Evolutionary conservation across 2,888 invertebrate genomes (phyloP), one percentile per base, ranked within the genome.

Genomic region (Drosophila incognita): DNA sequence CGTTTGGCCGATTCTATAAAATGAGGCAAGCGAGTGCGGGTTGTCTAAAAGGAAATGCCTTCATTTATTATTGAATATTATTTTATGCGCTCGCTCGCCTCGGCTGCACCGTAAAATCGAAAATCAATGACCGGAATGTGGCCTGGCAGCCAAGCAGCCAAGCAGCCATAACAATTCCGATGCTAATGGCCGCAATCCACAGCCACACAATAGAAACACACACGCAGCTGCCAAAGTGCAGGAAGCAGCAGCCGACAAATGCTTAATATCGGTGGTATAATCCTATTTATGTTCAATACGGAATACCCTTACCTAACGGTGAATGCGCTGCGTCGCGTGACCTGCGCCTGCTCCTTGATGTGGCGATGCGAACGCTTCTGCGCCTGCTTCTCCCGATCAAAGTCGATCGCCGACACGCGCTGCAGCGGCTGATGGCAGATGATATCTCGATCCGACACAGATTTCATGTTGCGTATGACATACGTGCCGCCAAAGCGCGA

Each of bases 401-500:
- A 97, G 90, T 96, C 95, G 82, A 99, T 93, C 67, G 95, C 95
- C 48, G 96, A 95, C 68, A 97, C 95, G 91, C 96, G 96, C 85
- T 95, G 95, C 62, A 98, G 93, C 3, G 98, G 96, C 92, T 97
- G 98, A 92, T 98, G 97, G 91, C 96, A 97, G 86, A 99, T 97
- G 70, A 98, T 94, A 90, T 98, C 97, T 89, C 96, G 96, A 78
- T 98, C 96, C 80, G 97, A 96, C 90, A 99, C 96, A 29, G 99
- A 98, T 93, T 98, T 98, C 95, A 99, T 95, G 92, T 99, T 98
- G 92, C 97, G 96, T 24, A 99, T 95, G 0, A 97, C 96, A 94
- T 96, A 99, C 11, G 98, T 98, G 59, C 99, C 99, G 38, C 98
- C 98, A 92, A 99, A 99, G 76, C 97, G 95, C 1, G 98, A 98